A percentile compares a stretch with the other conserved stretches of the same genome.
phyloP scores from a whole-genome alignment of 2,113 vertebrate species.

The Otolemur garnettii region DNA sequence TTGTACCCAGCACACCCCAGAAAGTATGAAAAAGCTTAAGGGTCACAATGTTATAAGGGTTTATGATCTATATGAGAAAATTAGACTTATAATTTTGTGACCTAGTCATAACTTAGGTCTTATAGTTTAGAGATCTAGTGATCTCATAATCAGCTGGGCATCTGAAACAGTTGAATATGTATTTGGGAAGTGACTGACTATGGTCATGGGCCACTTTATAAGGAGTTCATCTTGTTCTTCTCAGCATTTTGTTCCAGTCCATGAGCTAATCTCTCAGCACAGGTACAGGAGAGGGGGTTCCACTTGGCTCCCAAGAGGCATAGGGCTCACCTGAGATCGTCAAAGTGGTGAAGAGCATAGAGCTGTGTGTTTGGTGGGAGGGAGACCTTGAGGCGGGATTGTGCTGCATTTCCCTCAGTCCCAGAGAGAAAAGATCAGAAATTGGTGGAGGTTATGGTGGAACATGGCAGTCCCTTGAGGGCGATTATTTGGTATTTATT shows the following conservation, averaged over 20 bases:
- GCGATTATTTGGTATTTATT: neutral
- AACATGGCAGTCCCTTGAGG: accelerated
- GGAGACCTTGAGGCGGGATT: too few relatives aligned
- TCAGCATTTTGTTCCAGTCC: accelerated
- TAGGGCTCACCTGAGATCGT: neutral
- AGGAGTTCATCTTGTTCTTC: neutral
- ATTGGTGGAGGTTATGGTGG: neutral
- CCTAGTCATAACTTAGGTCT: too few relatives aligned
- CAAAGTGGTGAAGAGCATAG: accelerated
- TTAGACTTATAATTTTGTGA: neutral
- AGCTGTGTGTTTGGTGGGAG: neutral
- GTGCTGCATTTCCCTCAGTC: neutral
- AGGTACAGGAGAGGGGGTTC: neutral
- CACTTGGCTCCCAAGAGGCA: neutral
- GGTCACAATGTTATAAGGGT: neutral
- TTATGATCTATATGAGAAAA: neutral
- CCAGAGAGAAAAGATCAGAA: neutral
- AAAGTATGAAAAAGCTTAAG: neutral
- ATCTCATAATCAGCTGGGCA: neutral
- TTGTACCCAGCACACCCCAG: neutral
- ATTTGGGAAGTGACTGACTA: neutral
- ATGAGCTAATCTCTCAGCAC: neutral
- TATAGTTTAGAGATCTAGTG: too few relatives aligned
- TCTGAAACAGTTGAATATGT: neutral
- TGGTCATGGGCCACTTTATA: neutral